Base-by-base conservation (phyloP, 1,140 invertebrate species). In the Oncopeltus fasciatus region DNA sequence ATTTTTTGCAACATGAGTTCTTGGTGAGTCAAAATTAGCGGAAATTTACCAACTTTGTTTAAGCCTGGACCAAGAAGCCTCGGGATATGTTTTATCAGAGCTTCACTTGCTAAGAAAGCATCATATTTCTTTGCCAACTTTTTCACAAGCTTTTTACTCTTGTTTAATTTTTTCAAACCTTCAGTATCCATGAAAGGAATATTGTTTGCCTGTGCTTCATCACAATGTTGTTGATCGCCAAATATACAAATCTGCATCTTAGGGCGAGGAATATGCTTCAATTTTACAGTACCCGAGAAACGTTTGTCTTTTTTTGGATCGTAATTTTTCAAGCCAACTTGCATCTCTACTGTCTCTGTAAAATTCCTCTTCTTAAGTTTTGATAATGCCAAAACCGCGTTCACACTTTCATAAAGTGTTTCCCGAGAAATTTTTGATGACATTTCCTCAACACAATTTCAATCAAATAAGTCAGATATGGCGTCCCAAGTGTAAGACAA, bases 301-400 rank as follows among this genome's bases (percentile, higher is more conserved):
- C 97, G 96, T 80, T 99, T 99, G 81, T 99, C 97, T 87, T 98
- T 99, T 74, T 97, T 92, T 62, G 97, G 95, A 82, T 99, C 96
- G 82, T 99, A 99, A 77, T 99, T 99, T 84, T 99, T 99, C 76
- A 99, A 78, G 70, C 93, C 94, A 74, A 99, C 95, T 80, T 99
- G 97, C 14, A 99, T 80, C 77, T 99, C 97, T 38, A 99, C 90
- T 0, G 95, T 96, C 75, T 99, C 95, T 64, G 93, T 76, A 72
- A 99, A 99, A 58, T 91, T 91, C 69, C 95, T 85, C 73, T 93
- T 92, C 47, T 82, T 77, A 31, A 84, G 82, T 69, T 86, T 81
- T 0, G 91, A 85, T 8, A 8, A 38, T 8, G 31, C 31, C 14
- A 38, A 38, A 5, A 38, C 5, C 5, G 31, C 31, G 14, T 38